Evolutionary conservation across 2,113 vertebrate species (phyloP).

Genomic region (Pholis gunnellus): DNA sequence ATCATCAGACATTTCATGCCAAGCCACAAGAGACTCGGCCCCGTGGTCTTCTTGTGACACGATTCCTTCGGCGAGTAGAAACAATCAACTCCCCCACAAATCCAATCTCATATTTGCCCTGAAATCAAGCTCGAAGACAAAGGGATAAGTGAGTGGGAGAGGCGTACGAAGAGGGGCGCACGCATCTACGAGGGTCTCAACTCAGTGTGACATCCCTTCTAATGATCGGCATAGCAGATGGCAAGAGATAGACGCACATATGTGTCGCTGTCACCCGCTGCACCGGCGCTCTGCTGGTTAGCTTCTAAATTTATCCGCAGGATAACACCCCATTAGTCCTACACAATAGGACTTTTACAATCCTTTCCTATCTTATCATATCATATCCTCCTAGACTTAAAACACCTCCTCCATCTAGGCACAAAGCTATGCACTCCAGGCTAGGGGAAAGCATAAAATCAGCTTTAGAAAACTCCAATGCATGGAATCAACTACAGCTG

Average conservation of each 20-base stretch:
- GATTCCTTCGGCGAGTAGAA: constrained; percentile 62
- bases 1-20: constrained; percentile 66
- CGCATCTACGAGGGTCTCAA: constrained; percentile 49
- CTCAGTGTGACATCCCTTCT: constrained; percentile 69
- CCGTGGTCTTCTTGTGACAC: constrained; percentile 31
- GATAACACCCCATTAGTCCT: constrained; percentile 13
- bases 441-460: background rate
- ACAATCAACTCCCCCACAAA: constrained; percentile 47
- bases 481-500: background rate
- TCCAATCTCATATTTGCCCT: constrained; percentile 61
- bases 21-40: constrained; percentile 36
- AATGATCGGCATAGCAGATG: constrained; percentile 76
- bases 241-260: constrained; percentile 53
- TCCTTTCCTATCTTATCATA: background rate
- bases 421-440: background rate
- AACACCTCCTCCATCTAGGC: background rate
- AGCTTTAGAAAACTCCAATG: background rate
- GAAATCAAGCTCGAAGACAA: constrained; percentile 52
- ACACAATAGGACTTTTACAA: background rate
- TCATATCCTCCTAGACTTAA: background rate
- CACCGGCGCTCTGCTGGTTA: constrained; percentile 26
- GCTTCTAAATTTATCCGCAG: constrained; percentile 40
- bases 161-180: constrained; percentile 41
- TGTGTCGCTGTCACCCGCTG: constrained; percentile 55
- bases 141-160: constrained; percentile 36